These are phyloP conservation scores for Pristis pectinata DNA, from an alignment of 2,797 vertebrate species.

Conservation along the genomic window DNA sequence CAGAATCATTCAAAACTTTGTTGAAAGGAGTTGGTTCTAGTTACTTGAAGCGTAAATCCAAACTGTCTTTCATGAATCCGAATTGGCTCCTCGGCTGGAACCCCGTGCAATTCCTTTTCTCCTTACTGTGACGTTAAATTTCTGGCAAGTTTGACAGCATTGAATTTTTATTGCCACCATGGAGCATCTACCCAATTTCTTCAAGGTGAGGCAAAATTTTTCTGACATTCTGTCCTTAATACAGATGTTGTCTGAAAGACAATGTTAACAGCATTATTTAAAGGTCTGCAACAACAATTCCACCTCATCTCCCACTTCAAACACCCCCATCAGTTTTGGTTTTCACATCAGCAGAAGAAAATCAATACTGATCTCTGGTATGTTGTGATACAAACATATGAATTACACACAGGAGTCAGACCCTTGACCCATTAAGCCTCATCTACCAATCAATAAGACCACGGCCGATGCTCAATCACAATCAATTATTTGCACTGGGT, in stretches of 20 bases:
- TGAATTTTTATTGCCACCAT: slow-evolving; percentile 51
- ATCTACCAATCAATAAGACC: too few species aligned
- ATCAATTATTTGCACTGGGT: too few species aligned
- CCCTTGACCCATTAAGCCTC: too few species aligned
- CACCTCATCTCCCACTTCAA: not conserved
- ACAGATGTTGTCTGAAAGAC: slow-evolving; percentile 45
- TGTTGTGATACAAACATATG: not conserved
- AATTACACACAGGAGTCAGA: too few species aligned
- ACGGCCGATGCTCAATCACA: too few species aligned
- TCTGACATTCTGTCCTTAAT: slow-evolving; percentile 58
- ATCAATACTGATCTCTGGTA: not conserved
- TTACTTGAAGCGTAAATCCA: not conserved
- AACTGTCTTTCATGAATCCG: not conserved
- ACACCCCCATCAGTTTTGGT: not conserved
- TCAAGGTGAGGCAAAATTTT: slow-evolving; percentile 62
- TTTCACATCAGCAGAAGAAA: not conserved
- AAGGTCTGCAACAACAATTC: not conserved
- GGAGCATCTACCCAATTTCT: slow-evolving; percentile 56
- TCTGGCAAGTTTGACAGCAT: slow-evolving; percentile 58
- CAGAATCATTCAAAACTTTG: not conserved
- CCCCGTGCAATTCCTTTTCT: not conserved
- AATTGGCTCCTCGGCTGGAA: not conserved
- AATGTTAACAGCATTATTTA: not conserved
- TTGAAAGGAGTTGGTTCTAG: not conserved
- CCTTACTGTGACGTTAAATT: not conserved